Conservation (phyloP, 2,797 vertebrate species). For the Poecile montanus region DNA sequence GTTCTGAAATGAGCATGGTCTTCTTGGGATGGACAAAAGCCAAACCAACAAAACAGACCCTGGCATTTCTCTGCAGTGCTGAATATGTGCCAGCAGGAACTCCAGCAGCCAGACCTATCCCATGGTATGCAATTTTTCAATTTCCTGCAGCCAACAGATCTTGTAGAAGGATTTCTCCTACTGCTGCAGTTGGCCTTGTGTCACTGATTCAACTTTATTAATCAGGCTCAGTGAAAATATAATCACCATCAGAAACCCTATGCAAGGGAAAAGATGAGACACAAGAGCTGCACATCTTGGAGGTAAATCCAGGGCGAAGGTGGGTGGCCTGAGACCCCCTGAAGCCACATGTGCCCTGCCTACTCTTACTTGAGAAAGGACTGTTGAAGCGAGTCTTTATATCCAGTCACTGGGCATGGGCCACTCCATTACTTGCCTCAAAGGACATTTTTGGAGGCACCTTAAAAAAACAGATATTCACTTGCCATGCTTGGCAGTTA, state of each 20-base stretch:
- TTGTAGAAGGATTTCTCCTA: not conserved
- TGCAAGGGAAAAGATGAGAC: not conserved
- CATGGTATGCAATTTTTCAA: not conserved
- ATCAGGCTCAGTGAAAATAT: not conserved
- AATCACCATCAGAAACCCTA: not conserved
- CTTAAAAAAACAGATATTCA: not conserved
- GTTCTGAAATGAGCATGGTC: not conserved
- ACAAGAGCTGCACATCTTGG: not conserved
- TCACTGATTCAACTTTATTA: not conserved
- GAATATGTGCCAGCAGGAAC: not conserved
- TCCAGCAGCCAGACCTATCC: not conserved
- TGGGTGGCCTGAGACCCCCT: not conserved
- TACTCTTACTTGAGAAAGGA: not conserved
- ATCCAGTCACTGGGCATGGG: not conserved
- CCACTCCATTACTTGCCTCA: not conserved
- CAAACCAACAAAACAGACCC: constrained; percentile 17
- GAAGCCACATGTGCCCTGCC: not conserved
- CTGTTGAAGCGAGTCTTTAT: not conserved
- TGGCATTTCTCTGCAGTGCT: not conserved
- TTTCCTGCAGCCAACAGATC: not conserved
- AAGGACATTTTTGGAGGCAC: not conserved
- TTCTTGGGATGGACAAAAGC: not conserved
- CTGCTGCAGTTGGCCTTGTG: not conserved
- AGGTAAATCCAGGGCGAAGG: not conserved
- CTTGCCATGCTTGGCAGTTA: not conserved